phyloP scores from a whole-genome alignment of 2,888 invertebrate species.

The Hemaris fuciformis region DNA sequence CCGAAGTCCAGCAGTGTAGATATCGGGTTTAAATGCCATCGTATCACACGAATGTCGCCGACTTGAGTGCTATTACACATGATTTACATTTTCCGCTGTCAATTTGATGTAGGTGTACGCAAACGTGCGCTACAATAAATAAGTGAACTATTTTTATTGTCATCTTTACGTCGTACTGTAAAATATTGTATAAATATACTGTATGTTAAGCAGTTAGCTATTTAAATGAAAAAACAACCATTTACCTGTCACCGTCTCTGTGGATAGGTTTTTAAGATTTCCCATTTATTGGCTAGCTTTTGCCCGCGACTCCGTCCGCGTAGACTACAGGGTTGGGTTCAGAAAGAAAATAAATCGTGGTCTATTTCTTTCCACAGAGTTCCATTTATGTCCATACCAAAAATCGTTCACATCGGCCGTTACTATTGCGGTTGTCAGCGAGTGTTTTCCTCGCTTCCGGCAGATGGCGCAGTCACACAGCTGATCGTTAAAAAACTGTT shows the following conservation, averaged over 20 bases:
- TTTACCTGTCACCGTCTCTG: neutral
- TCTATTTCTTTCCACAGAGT: too few species aligned
- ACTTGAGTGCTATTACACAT: constrained; percentile 58
- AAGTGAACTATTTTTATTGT: constrained; percentile 15
- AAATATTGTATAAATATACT: neutral
- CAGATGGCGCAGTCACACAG: too few species aligned
- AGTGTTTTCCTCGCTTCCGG: too few species aligned
- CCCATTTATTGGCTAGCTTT: too few species aligned
- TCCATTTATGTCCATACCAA: too few species aligned
- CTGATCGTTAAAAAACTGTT: too few species aligned
- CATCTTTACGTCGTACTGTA: neutral
- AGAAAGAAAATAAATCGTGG: too few species aligned
- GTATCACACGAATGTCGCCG: constrained; percentile 60
- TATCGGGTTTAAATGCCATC: constrained; percentile 61
- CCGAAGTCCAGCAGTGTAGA: constrained; percentile 55
- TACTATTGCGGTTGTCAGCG: too few species aligned
- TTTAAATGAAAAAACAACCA: neutral
- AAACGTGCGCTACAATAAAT: constrained; percentile 8
- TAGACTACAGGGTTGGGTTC: too few species aligned
- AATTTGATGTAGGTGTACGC: constrained; percentile 36
- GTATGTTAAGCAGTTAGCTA: neutral
- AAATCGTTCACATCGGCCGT: too few species aligned
- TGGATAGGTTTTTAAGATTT: neutral
- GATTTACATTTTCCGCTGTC: constrained; percentile 60
- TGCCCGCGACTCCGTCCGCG: too few species aligned